Conservation (phyloP, 2,888 invertebrate genomes). For the Hypercompe scribonia region DNA sequence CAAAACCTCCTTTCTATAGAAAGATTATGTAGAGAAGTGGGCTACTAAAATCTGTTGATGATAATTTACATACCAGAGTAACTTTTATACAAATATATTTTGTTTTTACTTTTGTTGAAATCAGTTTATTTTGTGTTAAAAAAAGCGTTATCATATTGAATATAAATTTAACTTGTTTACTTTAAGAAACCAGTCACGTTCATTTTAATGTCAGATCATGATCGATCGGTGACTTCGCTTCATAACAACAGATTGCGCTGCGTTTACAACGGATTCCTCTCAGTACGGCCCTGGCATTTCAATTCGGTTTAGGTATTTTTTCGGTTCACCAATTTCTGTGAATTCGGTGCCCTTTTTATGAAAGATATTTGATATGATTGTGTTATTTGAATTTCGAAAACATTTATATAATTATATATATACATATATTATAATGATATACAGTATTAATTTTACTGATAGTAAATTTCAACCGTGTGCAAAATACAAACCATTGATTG, state of each 20-base stretch:
- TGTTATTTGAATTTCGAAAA: constrained; percentile 11
- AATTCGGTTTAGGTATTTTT: constrained; percentile 58
- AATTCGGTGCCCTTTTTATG: constrained; percentile 67
- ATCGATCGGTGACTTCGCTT: constrained; percentile 53
- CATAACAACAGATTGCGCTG: constrained; percentile 55
- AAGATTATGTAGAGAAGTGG: too few species aligned
- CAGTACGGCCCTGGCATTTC: constrained; percentile 70
- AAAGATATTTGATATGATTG: constrained; percentile 28
- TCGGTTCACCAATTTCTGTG: constrained; percentile 55
- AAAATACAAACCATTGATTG: not conserved
- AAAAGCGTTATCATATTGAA: constrained; percentile 6
- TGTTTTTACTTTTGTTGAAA: not conserved
- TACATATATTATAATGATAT: not conserved
- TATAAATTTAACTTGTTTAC: constrained; percentile 38
- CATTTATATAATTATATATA: not conserved
- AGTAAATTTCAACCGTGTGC: not conserved
- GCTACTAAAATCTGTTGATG: too few species aligned
- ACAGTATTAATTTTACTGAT: not conserved
- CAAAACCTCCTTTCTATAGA: too few species aligned
- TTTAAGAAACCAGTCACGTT: constrained; percentile 61
- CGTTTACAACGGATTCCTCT: constrained; percentile 58
- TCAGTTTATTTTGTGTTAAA: constrained; percentile 6
- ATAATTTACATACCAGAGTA: too few species aligned
- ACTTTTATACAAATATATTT: too few species aligned
- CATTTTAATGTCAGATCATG: constrained; percentile 63